phyloP scores from a whole-genome alignment of 1,140 invertebrate species.

The Zaprionus lachaisei region DNA sequence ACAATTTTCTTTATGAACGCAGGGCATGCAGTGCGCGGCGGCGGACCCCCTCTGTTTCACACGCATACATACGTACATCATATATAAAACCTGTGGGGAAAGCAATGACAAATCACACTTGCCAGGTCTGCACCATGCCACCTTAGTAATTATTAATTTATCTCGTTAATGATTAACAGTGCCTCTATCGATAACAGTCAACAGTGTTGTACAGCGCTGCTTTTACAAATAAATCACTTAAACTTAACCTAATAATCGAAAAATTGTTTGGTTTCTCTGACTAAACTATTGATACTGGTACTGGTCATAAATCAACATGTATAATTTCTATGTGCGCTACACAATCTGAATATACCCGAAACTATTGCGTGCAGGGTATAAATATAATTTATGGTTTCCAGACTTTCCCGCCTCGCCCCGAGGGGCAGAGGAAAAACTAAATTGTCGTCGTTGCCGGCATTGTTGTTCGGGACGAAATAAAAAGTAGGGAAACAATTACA shows the following conservation, averaged over 20 bases:
- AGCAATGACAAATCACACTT: not conserved
- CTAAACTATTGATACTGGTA: too few species aligned
- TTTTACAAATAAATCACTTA: too few species aligned
- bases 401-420: constrained; percentile 39
- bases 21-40: constrained; percentile 42
- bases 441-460: constrained; percentile 59
- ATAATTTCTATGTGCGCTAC: not conserved
- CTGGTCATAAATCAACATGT: too few species aligned
- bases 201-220: too few species aligned
- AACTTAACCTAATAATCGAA: too few species aligned
- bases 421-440: constrained; percentile 52
- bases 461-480: constrained; percentile 53
- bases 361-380: constrained; percentile 6
- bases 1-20: constrained; percentile 74
- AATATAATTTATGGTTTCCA: constrained; percentile 78
- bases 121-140: too few species aligned
- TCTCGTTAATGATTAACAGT: too few species aligned
- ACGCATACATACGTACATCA: constrained; percentile 16
- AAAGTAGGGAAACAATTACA: constrained; percentile 81
- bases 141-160: too few species aligned
- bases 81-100: constrained; percentile 18
- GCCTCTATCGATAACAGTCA: too few species aligned
- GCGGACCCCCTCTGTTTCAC: constrained; percentile 8
- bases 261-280: too few species aligned
- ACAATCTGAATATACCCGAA: not conserved